Base-by-base conservation (phyloP, 2,797 vertebrate species). In the Mormyrops boulengeri region DNA sequence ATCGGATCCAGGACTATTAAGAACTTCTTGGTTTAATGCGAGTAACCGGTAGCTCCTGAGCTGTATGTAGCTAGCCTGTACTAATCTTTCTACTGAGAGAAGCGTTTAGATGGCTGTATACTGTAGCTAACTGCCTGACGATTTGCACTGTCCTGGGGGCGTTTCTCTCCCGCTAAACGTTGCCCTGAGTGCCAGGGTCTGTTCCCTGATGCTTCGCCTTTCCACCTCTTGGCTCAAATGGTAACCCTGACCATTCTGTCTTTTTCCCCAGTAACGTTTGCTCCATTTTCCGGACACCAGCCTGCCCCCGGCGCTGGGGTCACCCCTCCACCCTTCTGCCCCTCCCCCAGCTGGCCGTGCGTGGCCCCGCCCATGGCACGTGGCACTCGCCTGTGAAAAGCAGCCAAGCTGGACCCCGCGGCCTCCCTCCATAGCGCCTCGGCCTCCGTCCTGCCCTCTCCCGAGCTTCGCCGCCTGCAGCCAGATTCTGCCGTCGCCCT, bases 381-480 rank as follows among this genome's bases (percentile, higher is more conserved):
- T 96, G 95, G 94, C 92, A 94, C 94, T 92, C 95, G 94, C 92
- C 94, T 88, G 94, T 99, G 97, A 99, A 97, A 92, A 95, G 95
- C 96, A 94, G 97, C 95, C 98, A 99, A 99, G 97, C 98, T 99
- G 98, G 98, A 98, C 97, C 93, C 97, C 95, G 95, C 96, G 96
- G 97, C 95, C 94, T 94, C 92, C 92, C 96, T 96, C 96, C 95
- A 95, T 94, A 91, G 94, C 93, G 94, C 96, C 96, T 96, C 90
- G 94, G 96, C 97, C 95, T 93, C 92, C 94, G 87, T 96, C 91
- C 96, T 92, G 92, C 92, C 94, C 93, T 90, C 90, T 92, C 90
- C 90, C 1, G 92, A 94, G 92, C 92, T 89, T 89, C 91, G 62
- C 85, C 80, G 88, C 17, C 90, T 19, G 90, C 92, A 94, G 94